phyloP scores from a whole-genome alignment of 1,140 invertebrate species.

The Batillaria attramentaria region DNA sequence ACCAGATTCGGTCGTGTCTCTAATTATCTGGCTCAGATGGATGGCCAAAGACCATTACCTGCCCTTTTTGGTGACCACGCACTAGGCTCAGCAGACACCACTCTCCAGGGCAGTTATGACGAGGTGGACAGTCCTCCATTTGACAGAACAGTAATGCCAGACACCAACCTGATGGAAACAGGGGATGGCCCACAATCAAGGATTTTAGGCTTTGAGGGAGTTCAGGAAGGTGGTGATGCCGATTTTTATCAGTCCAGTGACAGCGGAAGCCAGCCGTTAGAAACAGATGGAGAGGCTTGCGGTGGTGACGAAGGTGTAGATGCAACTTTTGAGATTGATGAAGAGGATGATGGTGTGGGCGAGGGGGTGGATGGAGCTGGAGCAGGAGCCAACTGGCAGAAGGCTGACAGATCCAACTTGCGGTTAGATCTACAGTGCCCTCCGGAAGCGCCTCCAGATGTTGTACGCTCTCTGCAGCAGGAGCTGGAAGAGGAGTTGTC shows the following conservation, averaged over 20 bases:
- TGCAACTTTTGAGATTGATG: not conserved
- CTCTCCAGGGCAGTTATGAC: not conserved
- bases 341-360: not conserved
- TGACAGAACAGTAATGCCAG: not conserved
- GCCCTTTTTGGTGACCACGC: not conserved
- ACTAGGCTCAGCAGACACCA: not conserved
- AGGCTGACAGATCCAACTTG: constrained; percentile 44
- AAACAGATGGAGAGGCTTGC: not conserved
- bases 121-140: not conserved
- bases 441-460: constrained; percentile 11
- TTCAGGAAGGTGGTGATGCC: not conserved
- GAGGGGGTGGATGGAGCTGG: not conserved
- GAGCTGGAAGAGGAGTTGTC: constrained; percentile 50
- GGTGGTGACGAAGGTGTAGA: too few species aligned
- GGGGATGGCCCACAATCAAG: not conserved
- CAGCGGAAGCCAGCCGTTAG: not conserved
- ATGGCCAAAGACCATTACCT: not conserved
- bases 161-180: not conserved
- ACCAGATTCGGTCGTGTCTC: not conserved
- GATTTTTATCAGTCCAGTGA: not conserved
- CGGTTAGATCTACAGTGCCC: constrained; percentile 37
- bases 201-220: not conserved
- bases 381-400: not conserved
- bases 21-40: constrained; percentile 8
- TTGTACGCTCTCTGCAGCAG: constrained; percentile 43